These are phyloP conservation scores for Trilocha varians DNA, from an alignment of 2,888 invertebrate genomes.

Conservation along the genomic window DNA sequence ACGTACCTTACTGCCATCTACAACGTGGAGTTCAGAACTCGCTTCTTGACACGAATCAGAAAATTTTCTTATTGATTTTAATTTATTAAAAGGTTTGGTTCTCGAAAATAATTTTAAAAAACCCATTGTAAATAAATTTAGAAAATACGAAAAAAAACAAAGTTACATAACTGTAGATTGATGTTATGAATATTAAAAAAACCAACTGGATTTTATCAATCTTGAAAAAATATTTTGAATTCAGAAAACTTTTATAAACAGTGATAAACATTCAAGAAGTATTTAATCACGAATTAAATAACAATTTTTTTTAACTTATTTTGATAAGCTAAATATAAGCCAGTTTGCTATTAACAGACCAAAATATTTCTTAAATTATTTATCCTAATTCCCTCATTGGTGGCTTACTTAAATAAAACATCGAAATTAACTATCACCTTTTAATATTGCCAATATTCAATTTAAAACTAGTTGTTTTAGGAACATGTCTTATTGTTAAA, in stretches of 20 bases:
- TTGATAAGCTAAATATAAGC: no score
- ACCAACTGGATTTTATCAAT: conserved; percentile 44
- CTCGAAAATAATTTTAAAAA: conserved; percentile 44
- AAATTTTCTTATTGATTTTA: conserved; percentile 13
- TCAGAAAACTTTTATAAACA: no score
- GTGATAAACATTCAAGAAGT: no score
- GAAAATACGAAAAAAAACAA: conserved; percentile 12
- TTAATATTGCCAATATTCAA: conserved; percentile 70
- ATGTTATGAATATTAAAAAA: conserved; percentile 20
- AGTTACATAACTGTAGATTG: conserved; percentile 12
- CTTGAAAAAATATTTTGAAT: no score
- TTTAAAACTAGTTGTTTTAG: conserved; percentile 86
- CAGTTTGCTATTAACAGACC: no score
- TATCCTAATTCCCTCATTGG: no score
- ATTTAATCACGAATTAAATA: no score
- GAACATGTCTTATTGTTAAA: conserved; percentile 93
- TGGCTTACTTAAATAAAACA: conserved; percentile 5
- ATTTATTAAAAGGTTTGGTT: conserved; percentile 21
- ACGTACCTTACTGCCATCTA: conserved; percentile 20
- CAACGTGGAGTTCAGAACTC: conserved; percentile 1
- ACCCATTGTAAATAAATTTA: conserved; percentile 40
- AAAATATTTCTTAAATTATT: not conserved
- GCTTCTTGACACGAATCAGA: conserved; percentile 6
- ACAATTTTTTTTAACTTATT: no score
- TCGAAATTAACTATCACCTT: conserved; percentile 24